Percentiles rank a stretch among this genome's conserved stretches.
Conservation (phyloP, 35 echinoderm and acorn worm species). For the Chiridota heheva region DNA sequence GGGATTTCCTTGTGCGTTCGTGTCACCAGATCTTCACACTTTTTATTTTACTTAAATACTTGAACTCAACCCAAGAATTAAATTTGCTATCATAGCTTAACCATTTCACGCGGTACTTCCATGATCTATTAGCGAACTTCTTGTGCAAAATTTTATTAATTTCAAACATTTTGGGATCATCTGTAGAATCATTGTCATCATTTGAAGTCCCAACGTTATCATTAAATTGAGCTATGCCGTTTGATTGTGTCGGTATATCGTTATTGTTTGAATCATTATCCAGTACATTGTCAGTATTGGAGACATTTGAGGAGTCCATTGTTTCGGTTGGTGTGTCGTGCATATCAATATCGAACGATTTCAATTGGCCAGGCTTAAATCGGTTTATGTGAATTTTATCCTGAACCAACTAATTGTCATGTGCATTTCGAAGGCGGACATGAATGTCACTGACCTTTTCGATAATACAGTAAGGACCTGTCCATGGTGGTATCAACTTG, state of each 20-base stretch:
- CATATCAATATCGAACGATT: too few species aligned
- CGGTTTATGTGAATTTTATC: slow-evolving; percentile 38
- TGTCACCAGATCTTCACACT: background rate
- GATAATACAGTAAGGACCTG: slow-evolving; percentile 43
- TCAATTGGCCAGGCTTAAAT: slow-evolving; percentile 23
- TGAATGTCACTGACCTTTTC: slow-evolving; percentile 23
- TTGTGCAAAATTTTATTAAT: slow-evolving; percentile 12
- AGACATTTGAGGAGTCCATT: background rate
- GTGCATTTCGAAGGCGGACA: background rate
- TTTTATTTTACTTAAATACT: background rate
- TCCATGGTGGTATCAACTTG: slow-evolving; percentile 37
- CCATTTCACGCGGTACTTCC: slow-evolving; percentile 23
- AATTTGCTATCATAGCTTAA: too few species aligned
- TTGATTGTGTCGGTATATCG: background rate
- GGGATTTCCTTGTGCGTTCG: background rate
- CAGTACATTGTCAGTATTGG: background rate
- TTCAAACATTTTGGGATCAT: too few species aligned
- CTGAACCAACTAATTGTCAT: background rate
- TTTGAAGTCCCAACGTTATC: too few species aligned
- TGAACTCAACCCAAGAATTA: background rate
- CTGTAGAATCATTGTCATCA: too few species aligned
- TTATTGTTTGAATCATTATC: background rate
- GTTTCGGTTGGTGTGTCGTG: background rate
- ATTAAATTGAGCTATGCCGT: background rate
- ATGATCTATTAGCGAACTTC: background rate